phyloP scores from a whole-genome alignment of 1,140 invertebrate species.

The Trialeurodes vaporariorum region DNA sequence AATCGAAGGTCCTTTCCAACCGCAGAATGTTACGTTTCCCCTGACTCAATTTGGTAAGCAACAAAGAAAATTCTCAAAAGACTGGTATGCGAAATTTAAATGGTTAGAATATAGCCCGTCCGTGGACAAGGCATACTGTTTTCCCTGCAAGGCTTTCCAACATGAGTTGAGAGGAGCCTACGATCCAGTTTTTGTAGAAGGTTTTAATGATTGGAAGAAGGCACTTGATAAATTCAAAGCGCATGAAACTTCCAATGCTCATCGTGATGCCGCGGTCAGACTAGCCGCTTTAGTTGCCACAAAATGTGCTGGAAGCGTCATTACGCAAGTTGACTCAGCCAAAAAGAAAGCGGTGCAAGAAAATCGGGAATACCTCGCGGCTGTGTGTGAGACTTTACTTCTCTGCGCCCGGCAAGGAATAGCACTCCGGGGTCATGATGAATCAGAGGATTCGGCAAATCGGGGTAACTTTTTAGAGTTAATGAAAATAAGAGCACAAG shows the following conservation, averaged over 20 bases:
- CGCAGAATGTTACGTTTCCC: no score
- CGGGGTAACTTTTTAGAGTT: conserved; percentile 13
- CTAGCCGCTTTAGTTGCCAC: no score
- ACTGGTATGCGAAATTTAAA: conserved; percentile 1
- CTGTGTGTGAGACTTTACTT: not conserved
- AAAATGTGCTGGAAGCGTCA: no score
- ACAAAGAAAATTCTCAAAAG: conserved; percentile 1
- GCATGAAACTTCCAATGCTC: no score
- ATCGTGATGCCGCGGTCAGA: no score
- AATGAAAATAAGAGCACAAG: conserved; percentile 5
- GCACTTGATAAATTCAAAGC: conserved; percentile 8
- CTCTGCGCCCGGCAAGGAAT: conserved; percentile 11
- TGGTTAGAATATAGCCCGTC: conserved; percentile 9
- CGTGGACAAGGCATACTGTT: not conserved
- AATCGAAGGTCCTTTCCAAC: no score
- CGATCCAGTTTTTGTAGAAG: not conserved
- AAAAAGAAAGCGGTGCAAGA: conserved; percentile 6
- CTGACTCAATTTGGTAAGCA: conserved; percentile 2
- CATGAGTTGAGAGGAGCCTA: not conserved
- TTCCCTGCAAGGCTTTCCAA: conserved; percentile 5
- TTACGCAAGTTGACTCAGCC: no score
- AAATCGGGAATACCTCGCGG: conserved; percentile 4
- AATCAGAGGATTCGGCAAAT: conserved; percentile 3
- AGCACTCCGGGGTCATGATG: conserved; percentile 10
- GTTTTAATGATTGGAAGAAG: conserved; percentile 13